Percentiles rank a stretch among this genome's conserved stretches.
phyloP scores from a whole-genome alignment of 2,113 vertebrate species.

The Percina caprodes region DNA sequence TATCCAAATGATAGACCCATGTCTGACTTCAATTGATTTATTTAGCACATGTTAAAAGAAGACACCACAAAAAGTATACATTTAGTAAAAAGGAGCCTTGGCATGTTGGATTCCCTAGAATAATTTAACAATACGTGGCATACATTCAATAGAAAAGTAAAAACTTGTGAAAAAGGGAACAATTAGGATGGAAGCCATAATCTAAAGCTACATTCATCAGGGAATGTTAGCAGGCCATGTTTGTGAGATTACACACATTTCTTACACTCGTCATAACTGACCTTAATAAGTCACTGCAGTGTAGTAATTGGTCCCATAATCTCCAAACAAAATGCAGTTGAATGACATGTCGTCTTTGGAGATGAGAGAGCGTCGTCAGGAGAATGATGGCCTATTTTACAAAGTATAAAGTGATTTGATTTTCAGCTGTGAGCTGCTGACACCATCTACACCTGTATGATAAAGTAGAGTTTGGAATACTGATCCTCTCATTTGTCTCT shows the following conservation, averaged over 20 bases:
- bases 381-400: conserved; percentile 39
- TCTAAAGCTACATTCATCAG: neutral
- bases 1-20: no score
- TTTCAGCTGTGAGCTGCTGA: conserved; percentile 3
- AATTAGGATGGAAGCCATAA: neutral
- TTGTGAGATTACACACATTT: neutral
- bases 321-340: conserved; percentile 18
- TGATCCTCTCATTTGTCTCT: conserved; percentile 24
- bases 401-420: conserved; percentile 21
- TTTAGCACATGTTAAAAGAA: no score
- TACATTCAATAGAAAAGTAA: no score
- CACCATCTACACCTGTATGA: conserved; percentile 1
- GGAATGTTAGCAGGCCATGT: neutral
- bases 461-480: neutral
- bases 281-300: conserved; percentile 42
- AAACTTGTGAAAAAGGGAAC: no score
- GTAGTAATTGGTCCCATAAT: conserved; percentile 41
- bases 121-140: no score
- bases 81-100: no score
- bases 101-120: no score
- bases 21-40: no score
- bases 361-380: conserved; percentile 15
- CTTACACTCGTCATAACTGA: conserved; percentile 6
- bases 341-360: conserved; percentile 32
- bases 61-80: no score